Percentiles rank a stretch among this genome's conserved stretches.
Evolutionary conservation across 2,113 vertebrate species (phyloP).

Genomic region (Charina bottae): DNA sequence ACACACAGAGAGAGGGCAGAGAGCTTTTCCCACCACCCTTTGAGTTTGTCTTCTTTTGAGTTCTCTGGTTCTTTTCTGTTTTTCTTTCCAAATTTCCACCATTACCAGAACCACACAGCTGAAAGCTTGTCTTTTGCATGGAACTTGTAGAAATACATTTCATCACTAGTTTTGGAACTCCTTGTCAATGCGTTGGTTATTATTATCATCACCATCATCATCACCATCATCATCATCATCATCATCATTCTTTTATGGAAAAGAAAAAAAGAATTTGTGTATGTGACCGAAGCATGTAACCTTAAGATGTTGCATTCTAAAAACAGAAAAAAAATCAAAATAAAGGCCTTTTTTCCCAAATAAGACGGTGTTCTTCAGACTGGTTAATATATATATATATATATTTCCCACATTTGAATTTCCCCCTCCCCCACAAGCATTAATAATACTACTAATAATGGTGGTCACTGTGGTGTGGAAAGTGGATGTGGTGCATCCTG

Average conservation of each 20-base stretch:
- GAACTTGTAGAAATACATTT: constrained; percentile 86
- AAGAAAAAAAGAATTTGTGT: constrained; percentile 90
- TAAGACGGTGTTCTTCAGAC: constrained; percentile 93
- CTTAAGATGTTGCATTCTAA: constrained; percentile 97
- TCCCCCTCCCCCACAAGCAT: constrained; percentile 19
- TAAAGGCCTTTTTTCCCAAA: constrained; percentile 99
- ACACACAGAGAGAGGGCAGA: constrained; percentile 78
- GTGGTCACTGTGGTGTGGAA: constrained; percentile 51
- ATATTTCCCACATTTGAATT: constrained; percentile 51
- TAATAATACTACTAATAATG: constrained; percentile 50
- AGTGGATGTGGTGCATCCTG: constrained; percentile 54
- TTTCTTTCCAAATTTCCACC: constrained; percentile 83
- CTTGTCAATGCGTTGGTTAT: constrained; percentile 93
- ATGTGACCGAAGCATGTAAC: constrained; percentile 99
- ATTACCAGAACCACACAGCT: constrained; percentile 84
- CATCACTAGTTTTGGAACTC: constrained; percentile 83
- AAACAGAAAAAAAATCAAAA: constrained; percentile 82
- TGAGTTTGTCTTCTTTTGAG: constrained; percentile 71
- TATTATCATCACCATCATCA: constrained; percentile 75
- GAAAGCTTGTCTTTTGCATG: constrained; percentile 92
- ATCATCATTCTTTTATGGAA: constrained; percentile 73
- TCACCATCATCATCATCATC: constrained; percentile 75
- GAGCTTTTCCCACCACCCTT: constrained; percentile 89
- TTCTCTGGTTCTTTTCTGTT: constrained; percentile 41
- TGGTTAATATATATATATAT: constrained; percentile 74